Percentiles rank a stretch among this genome's conserved stretches.
Evolutionary conservation across 1,140 invertebrate genomes (phyloP).

Genomic region (Leptoteleia sp.): DNA sequence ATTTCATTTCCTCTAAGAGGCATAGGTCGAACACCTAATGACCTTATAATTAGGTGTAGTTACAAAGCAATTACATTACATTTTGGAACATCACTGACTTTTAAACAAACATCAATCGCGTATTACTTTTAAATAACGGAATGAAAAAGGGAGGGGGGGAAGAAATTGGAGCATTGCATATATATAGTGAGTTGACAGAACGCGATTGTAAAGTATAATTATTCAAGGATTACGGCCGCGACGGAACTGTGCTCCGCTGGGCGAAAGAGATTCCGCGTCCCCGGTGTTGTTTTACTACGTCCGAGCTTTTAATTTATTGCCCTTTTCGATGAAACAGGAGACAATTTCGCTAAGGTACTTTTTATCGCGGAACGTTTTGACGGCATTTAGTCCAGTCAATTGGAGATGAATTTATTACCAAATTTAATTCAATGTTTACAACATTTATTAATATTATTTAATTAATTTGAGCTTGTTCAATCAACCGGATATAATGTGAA

Average conservation of each 20-base stretch:
- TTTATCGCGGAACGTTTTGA: not conserved
- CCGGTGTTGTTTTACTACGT: conserved; percentile 30
- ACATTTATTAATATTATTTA: no score
- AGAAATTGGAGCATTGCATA: conserved; percentile 26
- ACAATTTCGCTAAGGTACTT: not conserved
- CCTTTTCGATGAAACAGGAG: conserved; percentile 9
- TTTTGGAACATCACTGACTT: conserved; percentile 48
- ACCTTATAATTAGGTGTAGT: no score
- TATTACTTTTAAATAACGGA: conserved; percentile 47
- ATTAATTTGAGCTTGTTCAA: no score
- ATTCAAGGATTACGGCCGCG: conserved; percentile 43
- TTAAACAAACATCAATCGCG: conserved; percentile 33
- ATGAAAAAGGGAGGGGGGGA: no score
- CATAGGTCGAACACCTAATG: no score
- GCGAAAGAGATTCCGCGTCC: conserved; percentile 29
- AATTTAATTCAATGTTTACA: no score
- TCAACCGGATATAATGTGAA: no score
- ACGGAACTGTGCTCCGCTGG: conserved; percentile 12
- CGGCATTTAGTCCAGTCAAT: no score
- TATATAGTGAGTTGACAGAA: conserved; percentile 17
- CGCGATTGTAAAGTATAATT: conserved; percentile 49
- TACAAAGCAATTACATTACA: no score
- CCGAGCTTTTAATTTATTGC: conserved; percentile 26
- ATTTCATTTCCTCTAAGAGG: no score
- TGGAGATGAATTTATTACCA: no score